Evolutionary conservation across 1,140 invertebrate genomes (phyloP).

Genomic region (Brachionus sp.): DNA sequence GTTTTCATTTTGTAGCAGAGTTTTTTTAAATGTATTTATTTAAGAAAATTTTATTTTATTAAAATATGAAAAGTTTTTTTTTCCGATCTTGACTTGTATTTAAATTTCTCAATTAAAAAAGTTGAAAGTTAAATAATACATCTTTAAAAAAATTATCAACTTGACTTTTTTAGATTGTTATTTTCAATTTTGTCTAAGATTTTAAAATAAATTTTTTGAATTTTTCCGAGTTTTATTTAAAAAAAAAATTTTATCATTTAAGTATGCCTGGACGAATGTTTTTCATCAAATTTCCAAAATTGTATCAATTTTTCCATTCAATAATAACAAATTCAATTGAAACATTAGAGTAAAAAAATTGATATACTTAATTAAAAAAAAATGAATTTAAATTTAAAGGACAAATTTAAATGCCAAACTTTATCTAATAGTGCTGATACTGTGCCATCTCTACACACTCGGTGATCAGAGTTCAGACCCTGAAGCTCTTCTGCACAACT

Average conservation of each 20-base stretch:
- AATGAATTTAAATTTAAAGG: slow-evolving; percentile 50
- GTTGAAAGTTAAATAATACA: no score
- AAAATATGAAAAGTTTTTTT: no score
- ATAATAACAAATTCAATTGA: slow-evolving; percentile 64
- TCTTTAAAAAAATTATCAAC: no score
- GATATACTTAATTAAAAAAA: neutral
- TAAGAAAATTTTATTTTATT: no score
- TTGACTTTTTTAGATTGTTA: no score
- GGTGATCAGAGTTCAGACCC: slow-evolving; percentile 67
- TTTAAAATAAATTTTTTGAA: no score
- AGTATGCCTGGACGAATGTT: slow-evolving; percentile 69
- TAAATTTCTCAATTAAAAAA: no score
- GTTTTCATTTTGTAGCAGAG: no score
- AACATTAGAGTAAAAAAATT: slow-evolving; percentile 49
- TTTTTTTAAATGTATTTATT: no score
- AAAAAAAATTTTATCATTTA: slow-evolving; percentile 44
- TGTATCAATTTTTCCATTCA: slow-evolving; percentile 73
- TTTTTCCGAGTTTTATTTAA: no score
- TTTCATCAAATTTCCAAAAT: slow-evolving; percentile 74
- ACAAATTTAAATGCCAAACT: slow-evolving; percentile 61
- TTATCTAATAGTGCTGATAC: slow-evolving; percentile 74
- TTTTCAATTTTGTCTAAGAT: no score
- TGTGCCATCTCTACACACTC: slow-evolving; percentile 74
- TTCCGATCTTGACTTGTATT: no score
- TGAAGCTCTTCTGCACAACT: slow-evolving; percentile 32